phyloP scores from a whole-genome alignment of 1,140 invertebrate species.

The Eumeta japonica region DNA sequence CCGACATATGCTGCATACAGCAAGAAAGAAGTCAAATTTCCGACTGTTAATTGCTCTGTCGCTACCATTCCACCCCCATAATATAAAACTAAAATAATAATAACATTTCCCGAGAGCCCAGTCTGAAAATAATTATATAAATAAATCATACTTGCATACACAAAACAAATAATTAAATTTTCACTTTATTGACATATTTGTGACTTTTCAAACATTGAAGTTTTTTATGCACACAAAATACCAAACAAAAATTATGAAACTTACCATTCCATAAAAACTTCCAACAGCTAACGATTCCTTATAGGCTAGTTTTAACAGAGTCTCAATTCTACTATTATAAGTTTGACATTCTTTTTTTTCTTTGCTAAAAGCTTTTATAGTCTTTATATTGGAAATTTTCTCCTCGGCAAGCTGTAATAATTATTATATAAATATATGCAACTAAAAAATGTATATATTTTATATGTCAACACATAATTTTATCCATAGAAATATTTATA shows the following conservation, averaged over 20 bases:
- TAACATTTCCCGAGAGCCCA: conserved; percentile 88
- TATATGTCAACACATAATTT: too few relatives aligned
- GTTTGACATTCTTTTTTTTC: conserved; percentile 74
- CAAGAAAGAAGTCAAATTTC: conserved; percentile 86
- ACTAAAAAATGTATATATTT: neutral
- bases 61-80: conserved; percentile 89
- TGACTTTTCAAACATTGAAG: too few relatives aligned
- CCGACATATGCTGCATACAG: conserved; percentile 92
- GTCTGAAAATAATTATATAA: conserved; percentile 63
- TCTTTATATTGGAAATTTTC: conserved; percentile 88
- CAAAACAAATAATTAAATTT: too few relatives aligned
- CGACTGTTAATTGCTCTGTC: conserved; percentile 79
- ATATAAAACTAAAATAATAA: conserved; percentile 90
- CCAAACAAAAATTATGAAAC: conserved; percentile 10
- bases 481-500: too few relatives aligned
- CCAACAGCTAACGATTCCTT: conserved; percentile 85
- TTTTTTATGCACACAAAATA: neutral
- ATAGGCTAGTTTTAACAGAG: conserved; percentile 78
- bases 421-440: conserved; percentile 4
- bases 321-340: conserved; percentile 70
- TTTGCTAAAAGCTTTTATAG: conserved; percentile 89
- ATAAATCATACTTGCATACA: neutral
- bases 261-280: conserved; percentile 89
- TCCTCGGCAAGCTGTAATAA: conserved; percentile 85
- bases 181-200: too few relatives aligned